A percentile compares a stretch with the other conserved stretches of the same genome.
These are phyloP conservation scores for Linnaemya tessellans DNA, from an alignment of 2,888 invertebrate species.

Conservation along the genomic window DNA sequence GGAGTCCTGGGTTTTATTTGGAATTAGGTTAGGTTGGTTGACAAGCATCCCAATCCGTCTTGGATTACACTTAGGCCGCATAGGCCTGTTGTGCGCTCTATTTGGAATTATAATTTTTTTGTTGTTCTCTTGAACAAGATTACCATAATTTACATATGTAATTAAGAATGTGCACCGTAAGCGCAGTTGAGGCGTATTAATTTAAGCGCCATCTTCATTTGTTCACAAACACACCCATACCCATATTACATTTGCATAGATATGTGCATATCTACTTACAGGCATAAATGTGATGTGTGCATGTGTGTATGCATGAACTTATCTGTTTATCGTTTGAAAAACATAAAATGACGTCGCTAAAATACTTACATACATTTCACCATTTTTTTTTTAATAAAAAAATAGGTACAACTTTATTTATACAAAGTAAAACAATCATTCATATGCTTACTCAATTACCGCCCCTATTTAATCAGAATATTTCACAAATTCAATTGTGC, in stretches of 20 bases:
- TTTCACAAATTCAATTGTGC: not conserved
- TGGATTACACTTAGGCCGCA: too few relatives aligned
- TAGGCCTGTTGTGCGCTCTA: too few relatives aligned
- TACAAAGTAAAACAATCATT: not conserved
- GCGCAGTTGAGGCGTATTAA: too few relatives aligned
- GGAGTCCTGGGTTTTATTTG: too few relatives aligned
- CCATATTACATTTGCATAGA: not conserved
- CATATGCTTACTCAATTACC: not conserved
- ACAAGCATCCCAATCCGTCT: too few relatives aligned
- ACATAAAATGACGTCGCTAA: constrained; percentile 35
- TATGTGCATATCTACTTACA: constrained; percentile 9
- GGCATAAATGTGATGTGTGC: not conserved
- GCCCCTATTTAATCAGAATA: not conserved
- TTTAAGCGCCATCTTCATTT: constrained; percentile 15
- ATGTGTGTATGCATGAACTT: not conserved
- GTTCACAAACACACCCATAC: too few relatives aligned
- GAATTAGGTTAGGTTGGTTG: too few relatives aligned
- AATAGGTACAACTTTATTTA: not conserved
- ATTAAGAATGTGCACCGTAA: too few relatives aligned
- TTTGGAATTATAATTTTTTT: too few relatives aligned
- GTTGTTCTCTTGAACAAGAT: too few relatives aligned
- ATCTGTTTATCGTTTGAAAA: not conserved
- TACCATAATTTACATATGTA: too few relatives aligned
- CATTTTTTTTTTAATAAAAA: constrained; percentile 24
- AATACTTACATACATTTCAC: not conserved